Evolutionary conservation across 2,888 invertebrate species (phyloP), one percentile per base, ranked within the genome.

Genomic region (Pantelozetes paolii): DNA sequence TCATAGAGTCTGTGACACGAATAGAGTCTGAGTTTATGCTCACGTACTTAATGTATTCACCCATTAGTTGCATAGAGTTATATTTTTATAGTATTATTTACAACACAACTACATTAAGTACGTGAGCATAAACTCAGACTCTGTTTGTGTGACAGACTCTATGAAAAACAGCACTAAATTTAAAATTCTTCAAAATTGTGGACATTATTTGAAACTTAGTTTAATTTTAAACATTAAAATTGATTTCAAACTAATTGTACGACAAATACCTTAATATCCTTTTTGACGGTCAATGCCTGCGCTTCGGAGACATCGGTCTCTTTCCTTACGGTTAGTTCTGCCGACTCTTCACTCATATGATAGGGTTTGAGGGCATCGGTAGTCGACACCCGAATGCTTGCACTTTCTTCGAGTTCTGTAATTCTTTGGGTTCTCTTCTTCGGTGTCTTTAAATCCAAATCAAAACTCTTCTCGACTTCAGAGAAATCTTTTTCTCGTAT

Each of bases 241-340:
- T 8, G 9, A 36, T n/a, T n/a, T 36, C 6, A 36, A 36, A 36
- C 36, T 36, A 36, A 36, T 9, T 9, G 15, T 48, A 48, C 20
- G 15, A 48, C 1, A 8, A 54, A 54, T 23, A 67, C 67, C 15
- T 67, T 40, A 42, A 67, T 67, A 5, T 67, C 67, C 20, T 67
- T 67, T 67, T 8, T 67, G 15, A 67, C 42, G 42, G 67, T 67
- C 23, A 42, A 5, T 23, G 42, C 67, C 1, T 1, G 1, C 13
- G 2, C 23, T 42, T 67, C 67, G 40, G 40, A 11, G 13, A 67
- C 3, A 9, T 74, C 54, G 1, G 75, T 64, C 57, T 74, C 71
- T 71, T 76, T 76, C 45, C 77, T 77, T 26, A 77, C 59, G 1
- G 76, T 76, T 48, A 77, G 72, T 71, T 76, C 76, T 40, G 74